Conservation (phyloP, 1,140 invertebrate species). For the Aphelinus atriplicis region DNA sequence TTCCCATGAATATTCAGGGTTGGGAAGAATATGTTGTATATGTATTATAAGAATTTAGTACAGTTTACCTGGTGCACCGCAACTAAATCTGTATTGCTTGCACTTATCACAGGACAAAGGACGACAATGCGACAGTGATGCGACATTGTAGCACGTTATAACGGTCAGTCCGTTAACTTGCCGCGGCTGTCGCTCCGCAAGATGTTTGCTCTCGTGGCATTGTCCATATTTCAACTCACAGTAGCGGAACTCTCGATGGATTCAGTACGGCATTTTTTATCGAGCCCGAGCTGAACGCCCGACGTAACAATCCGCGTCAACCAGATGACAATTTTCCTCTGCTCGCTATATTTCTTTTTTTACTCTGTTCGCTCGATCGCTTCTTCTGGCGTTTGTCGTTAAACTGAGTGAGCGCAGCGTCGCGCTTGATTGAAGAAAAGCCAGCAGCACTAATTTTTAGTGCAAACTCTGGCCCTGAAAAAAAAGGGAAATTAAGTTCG, state of each 20-base stretch:
- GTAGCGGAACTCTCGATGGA: neutral
- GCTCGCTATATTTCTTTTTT: neutral
- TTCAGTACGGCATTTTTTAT: neutral
- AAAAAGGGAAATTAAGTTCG: no score
- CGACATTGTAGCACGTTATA: neutral
- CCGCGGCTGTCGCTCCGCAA: no score
- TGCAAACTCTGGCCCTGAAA: no score
- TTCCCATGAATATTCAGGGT: no score
- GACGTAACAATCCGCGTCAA: no score
- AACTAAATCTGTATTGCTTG: no score
- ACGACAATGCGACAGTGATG: neutral
- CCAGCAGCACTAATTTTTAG: neutral
- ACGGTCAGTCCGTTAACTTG: no score
- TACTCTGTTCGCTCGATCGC: neutral
- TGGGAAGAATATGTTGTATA: no score
- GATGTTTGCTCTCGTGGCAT: neutral
- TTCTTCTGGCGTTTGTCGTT: no score
- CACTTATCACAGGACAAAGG: conserved; percentile 1
- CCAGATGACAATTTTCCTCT: neutral
- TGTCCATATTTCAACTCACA: neutral
- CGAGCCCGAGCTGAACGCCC: neutral
- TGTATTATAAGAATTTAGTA: no score
- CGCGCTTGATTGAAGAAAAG: conserved; percentile 5
- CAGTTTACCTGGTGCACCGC: no score
- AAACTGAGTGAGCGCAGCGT: neutral